phyloP scores from a whole-genome alignment of 2,113 vertebrate genomes.

The Craseonycteris thonglongyai region DNA sequence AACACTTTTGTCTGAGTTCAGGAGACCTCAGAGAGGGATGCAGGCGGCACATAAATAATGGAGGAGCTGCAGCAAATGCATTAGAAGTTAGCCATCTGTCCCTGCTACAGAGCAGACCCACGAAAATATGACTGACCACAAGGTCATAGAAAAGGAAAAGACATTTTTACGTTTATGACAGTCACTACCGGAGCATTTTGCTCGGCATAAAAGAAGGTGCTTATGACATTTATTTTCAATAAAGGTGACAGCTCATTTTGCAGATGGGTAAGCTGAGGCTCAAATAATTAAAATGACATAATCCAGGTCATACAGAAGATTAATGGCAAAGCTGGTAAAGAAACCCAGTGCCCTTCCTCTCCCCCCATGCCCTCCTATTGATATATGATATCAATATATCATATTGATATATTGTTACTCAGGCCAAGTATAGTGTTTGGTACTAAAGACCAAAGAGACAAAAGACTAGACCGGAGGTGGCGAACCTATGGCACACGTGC shows the following conservation, averaged over 20 bases:
- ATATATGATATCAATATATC: too few relatives aligned
- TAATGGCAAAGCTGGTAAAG: background rate
- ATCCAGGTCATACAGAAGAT: background rate
- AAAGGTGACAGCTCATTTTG: background rate
- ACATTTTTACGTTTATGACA: background rate
- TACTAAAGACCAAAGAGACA: background rate
- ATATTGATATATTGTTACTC: background rate
- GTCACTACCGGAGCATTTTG: rapidly evolving
- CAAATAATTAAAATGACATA: background rate
- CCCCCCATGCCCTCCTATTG: too few relatives aligned
- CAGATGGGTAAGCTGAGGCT: background rate
- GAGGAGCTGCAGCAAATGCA: slow-evolving; percentile 73
- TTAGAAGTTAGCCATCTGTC: slow-evolving; percentile 76
- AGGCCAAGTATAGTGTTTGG: background rate
- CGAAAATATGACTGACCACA: background rate
- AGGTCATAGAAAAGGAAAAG: background rate
- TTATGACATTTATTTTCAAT: background rate
- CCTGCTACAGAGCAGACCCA: slow-evolving; percentile 10
- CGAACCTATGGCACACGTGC: too few relatives aligned
- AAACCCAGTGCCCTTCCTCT: background rate
- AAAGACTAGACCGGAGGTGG: background rate
- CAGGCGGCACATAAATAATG: slow-evolving; percentile 78
- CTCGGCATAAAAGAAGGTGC: background rate
- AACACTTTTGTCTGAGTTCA: background rate
- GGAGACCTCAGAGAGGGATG: background rate